These are phyloP conservation scores for Phrynocephalus vlangalii DNA, from an alignment of 2,797 vertebrate genomes.

Conservation along the genomic window DNA sequence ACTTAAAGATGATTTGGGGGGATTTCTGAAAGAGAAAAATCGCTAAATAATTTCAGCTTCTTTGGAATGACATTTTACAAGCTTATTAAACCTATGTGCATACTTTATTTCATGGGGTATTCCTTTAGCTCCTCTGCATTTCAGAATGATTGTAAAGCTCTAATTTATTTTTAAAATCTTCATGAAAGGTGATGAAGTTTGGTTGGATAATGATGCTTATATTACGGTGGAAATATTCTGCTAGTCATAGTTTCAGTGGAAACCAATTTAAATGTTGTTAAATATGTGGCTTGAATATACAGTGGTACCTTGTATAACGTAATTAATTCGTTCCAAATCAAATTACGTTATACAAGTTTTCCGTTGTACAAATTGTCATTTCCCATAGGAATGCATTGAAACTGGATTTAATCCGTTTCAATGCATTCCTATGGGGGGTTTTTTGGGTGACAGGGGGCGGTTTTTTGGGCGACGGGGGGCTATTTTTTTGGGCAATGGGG, in stretches of 20 bases:
- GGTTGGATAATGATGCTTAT: not conserved
- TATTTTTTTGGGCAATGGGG: too few species aligned
- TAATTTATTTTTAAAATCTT: not conserved
- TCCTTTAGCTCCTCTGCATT: not conserved
- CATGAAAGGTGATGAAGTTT: not conserved
- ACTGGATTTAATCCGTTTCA: too few species aligned
- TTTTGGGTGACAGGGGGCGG: too few species aligned
- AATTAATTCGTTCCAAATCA: too few species aligned
- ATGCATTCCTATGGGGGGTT: too few species aligned
- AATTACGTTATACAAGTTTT: too few species aligned
- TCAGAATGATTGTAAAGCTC: not conserved
- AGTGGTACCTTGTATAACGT: too few species aligned
- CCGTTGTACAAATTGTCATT: too few species aligned
- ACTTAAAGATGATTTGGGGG: constrained; percentile 20
- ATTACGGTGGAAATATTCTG: not conserved
- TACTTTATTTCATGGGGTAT: not conserved
- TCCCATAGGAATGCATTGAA: too few species aligned
- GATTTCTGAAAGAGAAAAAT: constrained; percentile 45
- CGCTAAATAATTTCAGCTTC: constrained; percentile 10
- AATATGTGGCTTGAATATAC: not conserved
- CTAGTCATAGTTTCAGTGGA: not conserved
- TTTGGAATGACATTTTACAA: constrained; percentile 3
- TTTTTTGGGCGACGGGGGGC: too few species aligned
- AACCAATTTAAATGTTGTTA: constrained; percentile 1
- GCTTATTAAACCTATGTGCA: not conserved